Conservation (phyloP, 1,140 invertebrate genomes). For the Brachionus asplanchnoidis region DNA sequence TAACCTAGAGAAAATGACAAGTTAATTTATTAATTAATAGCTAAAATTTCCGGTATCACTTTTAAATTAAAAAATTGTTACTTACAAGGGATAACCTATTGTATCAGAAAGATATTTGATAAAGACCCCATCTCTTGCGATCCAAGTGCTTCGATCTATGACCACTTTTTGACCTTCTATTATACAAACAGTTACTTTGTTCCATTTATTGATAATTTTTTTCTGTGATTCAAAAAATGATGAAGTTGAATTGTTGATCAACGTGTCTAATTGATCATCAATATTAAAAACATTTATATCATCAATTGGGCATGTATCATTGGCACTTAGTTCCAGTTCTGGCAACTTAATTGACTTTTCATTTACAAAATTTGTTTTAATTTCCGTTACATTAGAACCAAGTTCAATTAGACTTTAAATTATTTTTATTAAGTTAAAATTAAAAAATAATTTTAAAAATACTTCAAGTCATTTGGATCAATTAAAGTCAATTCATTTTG, state of each 20-base stretch:
- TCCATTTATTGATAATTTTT: constrained; percentile 22
- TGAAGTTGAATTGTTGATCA: not conserved
- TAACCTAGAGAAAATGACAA: no score
- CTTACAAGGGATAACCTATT: constrained; percentile 17
- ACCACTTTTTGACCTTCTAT: not conserved
- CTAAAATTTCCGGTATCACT: no score
- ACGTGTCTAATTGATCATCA: not conserved
- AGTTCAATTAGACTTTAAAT: not conserved
- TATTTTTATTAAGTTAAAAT: not conserved
- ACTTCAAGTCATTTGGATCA: constrained; percentile 16
- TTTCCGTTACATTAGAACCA: not conserved
- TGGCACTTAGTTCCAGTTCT: not conserved
- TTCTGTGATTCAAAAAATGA: constrained; percentile 22
- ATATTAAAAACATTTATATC: not conserved
- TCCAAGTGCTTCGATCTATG: constrained; percentile 6
- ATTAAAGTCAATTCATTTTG: not conserved
- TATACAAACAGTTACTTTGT: constrained; percentile 15
- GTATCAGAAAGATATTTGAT: constrained; percentile 4
- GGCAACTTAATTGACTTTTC: not conserved
- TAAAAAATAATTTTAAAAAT: not conserved
- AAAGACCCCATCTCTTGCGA: not conserved
- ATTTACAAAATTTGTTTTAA: not conserved
- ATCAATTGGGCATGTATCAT: not conserved
- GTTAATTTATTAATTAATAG: no score
- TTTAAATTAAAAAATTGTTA: not conserved